Evolutionary conservation across 1,140 invertebrate species (phyloP).

Genomic region (Drosophila sp.): DNA sequence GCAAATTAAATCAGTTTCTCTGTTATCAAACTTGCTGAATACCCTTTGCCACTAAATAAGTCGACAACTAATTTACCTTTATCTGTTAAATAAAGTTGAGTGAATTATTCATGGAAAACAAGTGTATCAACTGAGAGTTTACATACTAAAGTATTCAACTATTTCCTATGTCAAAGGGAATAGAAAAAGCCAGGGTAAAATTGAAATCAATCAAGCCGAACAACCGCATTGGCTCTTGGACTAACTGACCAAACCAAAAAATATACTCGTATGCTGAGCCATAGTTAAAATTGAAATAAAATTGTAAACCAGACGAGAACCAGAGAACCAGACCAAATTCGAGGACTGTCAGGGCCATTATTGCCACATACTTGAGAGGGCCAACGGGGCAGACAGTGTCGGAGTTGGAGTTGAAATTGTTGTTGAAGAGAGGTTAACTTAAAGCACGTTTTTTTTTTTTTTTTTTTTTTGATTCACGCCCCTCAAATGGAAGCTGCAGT

Average conservation of each 20-base stretch:
- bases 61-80: not conserved
- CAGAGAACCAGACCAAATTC: slow-evolving; percentile 1
- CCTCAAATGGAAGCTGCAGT: slow-evolving; percentile 13
- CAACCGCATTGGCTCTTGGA: slow-evolving; percentile 1
- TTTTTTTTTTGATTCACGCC: slow-evolving; percentile 40
- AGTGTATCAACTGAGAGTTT: not conserved
- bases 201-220: slow-evolving; percentile 40
- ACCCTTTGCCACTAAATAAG: not conserved
- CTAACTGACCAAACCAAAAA: slow-evolving; percentile 8
- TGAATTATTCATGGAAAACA: too few species aligned
- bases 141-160: not conserved
- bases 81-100: too few species aligned
- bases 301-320: slow-evolving; percentile 21
- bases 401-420: slow-evolving; percentile 9
- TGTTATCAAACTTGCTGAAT: not conserved
- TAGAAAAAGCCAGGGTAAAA: slow-evolving; percentile 11
- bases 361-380: slow-evolving; percentile 57
- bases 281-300: slow-evolving; percentile 44
- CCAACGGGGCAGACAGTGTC: slow-evolving; percentile 13
- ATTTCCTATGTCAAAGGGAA: not conserved
- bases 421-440: slow-evolving; percentile 34
- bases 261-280: not conserved
- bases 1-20: not conserved
- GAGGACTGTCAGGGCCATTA: slow-evolving; percentile 11
- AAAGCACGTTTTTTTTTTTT: slow-evolving; percentile 8